Percentiles rank a stretch among this genome's conserved stretches.
phyloP scores from a whole-genome alignment of 2,888 invertebrate genomes.

The Napeogenes inachia region DNA sequence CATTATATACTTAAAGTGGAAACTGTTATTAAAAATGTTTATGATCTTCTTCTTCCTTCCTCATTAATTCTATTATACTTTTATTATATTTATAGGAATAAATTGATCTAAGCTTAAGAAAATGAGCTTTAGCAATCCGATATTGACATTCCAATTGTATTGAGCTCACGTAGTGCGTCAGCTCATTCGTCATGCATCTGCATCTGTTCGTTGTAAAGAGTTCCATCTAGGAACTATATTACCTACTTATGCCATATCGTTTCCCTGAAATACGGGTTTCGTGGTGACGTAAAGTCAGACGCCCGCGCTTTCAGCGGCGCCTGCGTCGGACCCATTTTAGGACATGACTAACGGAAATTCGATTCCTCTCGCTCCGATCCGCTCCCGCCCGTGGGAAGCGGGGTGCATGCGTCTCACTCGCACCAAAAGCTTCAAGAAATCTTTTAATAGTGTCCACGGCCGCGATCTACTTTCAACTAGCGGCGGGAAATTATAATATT shows the following conservation, averaged over 20 bases:
- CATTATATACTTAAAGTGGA: no score
- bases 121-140: conserved; percentile 54
- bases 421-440: conserved; percentile 76
- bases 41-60: no score
- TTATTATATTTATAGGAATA: no score
- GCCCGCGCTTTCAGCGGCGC: conserved; percentile 78
- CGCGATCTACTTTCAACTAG: conserved; percentile 77
- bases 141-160: conserved; percentile 67
- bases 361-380: conserved; percentile 75
- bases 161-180: conserved; percentile 62
- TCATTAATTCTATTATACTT: no score
- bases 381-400: conserved; percentile 70
- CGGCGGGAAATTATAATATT: conserved; percentile 70
- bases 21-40: no score
- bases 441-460: conserved; percentile 79
- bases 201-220: conserved; percentile 44
- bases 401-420: conserved; percentile 64
- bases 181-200: conserved; percentile 57
- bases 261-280: conserved; percentile 76
- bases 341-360: conserved; percentile 84
- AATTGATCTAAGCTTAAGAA: no score
- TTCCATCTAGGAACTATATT: conserved; percentile 44
- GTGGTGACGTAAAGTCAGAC: conserved; percentile 73
- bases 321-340: conserved; percentile 83
- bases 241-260: conserved; percentile 49